Evolutionary conservation across 2,113 vertebrate species (phyloP).

Genomic region (Tretioscincus oriximinensis): DNA sequence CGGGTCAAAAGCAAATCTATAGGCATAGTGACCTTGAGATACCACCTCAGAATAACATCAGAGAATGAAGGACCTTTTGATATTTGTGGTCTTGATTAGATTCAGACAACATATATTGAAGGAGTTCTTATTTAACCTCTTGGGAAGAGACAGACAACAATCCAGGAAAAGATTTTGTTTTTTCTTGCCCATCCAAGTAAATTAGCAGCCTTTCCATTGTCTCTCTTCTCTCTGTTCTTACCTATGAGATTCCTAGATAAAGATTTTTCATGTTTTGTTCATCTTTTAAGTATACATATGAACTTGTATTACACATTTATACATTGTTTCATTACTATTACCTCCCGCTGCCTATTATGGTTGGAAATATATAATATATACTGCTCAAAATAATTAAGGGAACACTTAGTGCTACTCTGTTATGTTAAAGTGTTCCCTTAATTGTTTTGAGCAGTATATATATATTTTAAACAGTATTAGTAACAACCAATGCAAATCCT

Average conservation of each 20-base stretch:
- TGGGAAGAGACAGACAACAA: conserved; percentile 19
- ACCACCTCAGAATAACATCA: conserved; percentile 33
- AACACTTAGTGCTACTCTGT: too few species aligned
- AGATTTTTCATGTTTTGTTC: too few species aligned
- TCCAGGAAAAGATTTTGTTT: conserved; percentile 24
- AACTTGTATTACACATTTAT: too few species aligned
- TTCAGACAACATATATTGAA: conserved; percentile 46
- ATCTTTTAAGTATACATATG: too few species aligned
- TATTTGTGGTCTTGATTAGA: conserved; percentile 67
- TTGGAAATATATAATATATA: too few species aligned
- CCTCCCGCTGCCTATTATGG: too few species aligned
- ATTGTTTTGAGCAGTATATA: too few species aligned
- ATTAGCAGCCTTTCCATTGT: neutral
- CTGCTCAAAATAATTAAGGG: too few species aligned
- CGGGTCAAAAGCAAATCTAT: conserved; percentile 43
- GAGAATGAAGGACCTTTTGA: conserved; percentile 59
- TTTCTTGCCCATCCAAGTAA: neutral
- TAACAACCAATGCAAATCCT: too few species aligned
- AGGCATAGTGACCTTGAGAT: conserved; percentile 55
- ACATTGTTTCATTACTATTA: too few species aligned
- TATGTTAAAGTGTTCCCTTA: too few species aligned
- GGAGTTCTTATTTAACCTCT: conserved; percentile 49
- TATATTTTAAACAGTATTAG: too few species aligned
- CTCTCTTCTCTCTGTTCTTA: neutral
- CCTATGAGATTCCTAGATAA: neutral